Conservation (phyloP, 2,113 vertebrate species). For the Thamnaconus septentrionalis region DNA sequence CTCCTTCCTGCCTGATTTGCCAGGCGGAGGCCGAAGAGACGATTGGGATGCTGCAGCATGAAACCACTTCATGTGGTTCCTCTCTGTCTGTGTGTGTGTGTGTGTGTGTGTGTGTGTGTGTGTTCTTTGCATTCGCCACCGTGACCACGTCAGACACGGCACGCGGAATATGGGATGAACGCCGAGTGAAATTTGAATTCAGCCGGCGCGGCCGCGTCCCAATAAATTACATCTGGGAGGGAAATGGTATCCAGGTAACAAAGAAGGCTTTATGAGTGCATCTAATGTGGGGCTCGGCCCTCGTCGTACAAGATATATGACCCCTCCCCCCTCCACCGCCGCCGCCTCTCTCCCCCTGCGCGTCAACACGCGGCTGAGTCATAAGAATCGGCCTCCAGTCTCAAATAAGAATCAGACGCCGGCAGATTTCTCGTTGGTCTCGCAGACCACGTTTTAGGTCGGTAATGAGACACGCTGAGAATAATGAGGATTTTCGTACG, state of each 20-base stretch:
- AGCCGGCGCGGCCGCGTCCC: conserved; percentile 35
- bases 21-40: conserved; percentile 29
- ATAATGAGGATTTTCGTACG: too few relatives aligned
- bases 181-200: conserved; percentile 62
- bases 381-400: neutral
- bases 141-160: conserved; percentile 13
- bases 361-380: neutral
- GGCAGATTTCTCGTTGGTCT: too few relatives aligned
- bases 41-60: conserved; percentile 63
- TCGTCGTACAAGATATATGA: conserved; percentile 1
- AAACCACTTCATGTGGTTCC: conserved; percentile 42
- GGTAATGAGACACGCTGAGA: too few relatives aligned
- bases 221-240: conserved; percentile 57
- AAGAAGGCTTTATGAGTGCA: conserved; percentile 2
- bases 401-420: neutral
- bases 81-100: neutral
- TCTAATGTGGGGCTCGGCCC: neutral
- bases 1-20: too few relatives aligned
- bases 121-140: conserved; percentile 39
- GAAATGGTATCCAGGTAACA: conserved; percentile 70
- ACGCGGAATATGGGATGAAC: conserved; percentile 44
- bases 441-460: too few relatives aligned
- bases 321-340: neutral
- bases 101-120: conserved; percentile 6
- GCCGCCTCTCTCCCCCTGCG: too few relatives aligned